These are phyloP conservation scores for Chrysolina americana DNA, from an alignment of 2,888 invertebrate species.

Conservation along the genomic window DNA sequence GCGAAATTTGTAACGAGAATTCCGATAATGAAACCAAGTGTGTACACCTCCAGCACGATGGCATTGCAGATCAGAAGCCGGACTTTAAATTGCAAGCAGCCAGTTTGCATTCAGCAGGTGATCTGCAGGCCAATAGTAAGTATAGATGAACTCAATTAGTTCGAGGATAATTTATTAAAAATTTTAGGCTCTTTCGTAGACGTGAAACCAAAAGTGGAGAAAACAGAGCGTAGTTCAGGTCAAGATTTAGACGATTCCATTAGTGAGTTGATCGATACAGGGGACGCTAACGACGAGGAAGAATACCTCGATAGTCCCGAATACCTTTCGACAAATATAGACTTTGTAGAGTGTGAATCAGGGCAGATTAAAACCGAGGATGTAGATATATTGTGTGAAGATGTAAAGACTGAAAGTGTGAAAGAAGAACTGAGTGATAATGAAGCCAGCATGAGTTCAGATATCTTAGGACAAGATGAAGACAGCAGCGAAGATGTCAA, in stretches of 20 bases:
- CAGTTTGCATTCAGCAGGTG: no score
- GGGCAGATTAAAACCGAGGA: background rate
- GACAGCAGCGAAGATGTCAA: background rate
- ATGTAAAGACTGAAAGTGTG: background rate
- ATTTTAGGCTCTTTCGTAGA: background rate
- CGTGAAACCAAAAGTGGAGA: background rate
- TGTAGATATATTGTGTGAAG: no score
- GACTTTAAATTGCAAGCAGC: no score
- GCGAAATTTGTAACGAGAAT: no score
- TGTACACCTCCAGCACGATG: no score
- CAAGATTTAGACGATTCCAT: no score
- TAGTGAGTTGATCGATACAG: background rate
- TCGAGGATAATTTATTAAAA: no score
- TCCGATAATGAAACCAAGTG: no score
- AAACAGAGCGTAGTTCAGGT: background rate
- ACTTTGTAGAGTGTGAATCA: background rate
- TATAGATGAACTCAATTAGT: no score
- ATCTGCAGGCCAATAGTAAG: no score
- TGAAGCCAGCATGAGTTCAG: background rate
- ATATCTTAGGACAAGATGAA: background rate
- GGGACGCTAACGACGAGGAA: background rate
- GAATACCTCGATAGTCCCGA: background rate
- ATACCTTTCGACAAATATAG: background rate
- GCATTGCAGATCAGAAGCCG: no score
- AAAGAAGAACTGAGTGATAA: background rate